Base-by-base conservation (phyloP, 1,140 invertebrate genomes). In the Drosophila lowei region DNA sequence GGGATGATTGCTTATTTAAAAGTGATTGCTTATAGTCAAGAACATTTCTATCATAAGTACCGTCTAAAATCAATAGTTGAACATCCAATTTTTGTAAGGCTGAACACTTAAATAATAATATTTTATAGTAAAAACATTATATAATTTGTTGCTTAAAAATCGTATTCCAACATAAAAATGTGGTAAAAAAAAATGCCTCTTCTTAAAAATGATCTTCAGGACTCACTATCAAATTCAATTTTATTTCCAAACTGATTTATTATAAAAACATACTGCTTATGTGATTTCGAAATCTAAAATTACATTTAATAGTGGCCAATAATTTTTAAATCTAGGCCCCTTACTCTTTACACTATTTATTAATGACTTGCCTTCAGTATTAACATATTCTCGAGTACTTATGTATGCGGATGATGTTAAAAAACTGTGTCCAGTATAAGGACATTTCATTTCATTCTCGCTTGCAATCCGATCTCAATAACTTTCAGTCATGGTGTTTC, bases 161-260 rank as follows among this genome's bases (percentile, higher is more conserved):
- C 25, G 25, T 25, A 25, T 25, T 25, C 25, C 25, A 25, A 25
- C 25, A 25, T 7, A 28, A 28, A 28, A 28, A 28, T 28, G 25
- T 28, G 6, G 25, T 28, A 25, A 25, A 25, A 6, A 28, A 28
- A 28, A 6, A 1, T 28, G 25, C 5, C 43, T 46, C 25, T 15
- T 48, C 44, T 34, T 48, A 58, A 15, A 34, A 58, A 34, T 11
- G 44, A 34, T 11, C 56, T 16, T 13, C 55, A 57, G 25, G 53
- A 56, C 23, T 56, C n/a, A 16, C 21, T 25, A 6, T 55, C 53
- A 28, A 43, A 55, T 18, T 42, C 34, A n/a, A 54, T 43, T 23
- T 43, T 42, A 38, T 54, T 54, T 9, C 18, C 30, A 28, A 23
- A 50, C 8, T 15, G 38, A 23, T 42, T 54, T n/a, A 49, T 50